Conservation (phyloP, 1,140 invertebrate species). For the Andrena cerasifolii region DNA sequence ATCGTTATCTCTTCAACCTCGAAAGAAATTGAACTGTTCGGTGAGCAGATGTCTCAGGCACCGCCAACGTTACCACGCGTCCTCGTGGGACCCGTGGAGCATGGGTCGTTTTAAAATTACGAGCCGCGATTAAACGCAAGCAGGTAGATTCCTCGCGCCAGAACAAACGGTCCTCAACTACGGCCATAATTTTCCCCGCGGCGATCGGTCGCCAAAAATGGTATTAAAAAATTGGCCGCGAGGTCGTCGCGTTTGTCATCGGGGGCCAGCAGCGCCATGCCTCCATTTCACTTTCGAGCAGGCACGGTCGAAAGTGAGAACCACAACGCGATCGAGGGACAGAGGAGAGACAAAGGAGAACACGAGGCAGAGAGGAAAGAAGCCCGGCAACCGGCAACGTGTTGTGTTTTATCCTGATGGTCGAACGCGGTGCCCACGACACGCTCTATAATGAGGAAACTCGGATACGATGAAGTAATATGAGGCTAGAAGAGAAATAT, state of each 20-base stretch:
- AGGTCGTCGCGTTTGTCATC: constrained; percentile 68
- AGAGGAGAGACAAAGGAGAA: constrained; percentile 33
- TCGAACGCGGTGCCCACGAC: constrained; percentile 29
- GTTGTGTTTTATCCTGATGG: constrained; percentile 48
- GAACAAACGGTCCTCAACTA: constrained; percentile 72
- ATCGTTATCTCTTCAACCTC: background rate
- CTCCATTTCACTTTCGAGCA: constrained; percentile 53
- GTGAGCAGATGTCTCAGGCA: background rate
- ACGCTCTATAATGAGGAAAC: constrained; percentile 49
- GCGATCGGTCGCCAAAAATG: constrained; percentile 65
- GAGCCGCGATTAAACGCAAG: constrained; percentile 69
- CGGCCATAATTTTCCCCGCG: constrained; percentile 60
- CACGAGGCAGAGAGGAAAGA: constrained; percentile 29
- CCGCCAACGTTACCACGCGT: constrained; percentile 6
- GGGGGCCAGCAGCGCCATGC: constrained; percentile 37
- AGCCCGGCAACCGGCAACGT: constrained; percentile 3
- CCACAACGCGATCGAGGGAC: constrained; percentile 7
- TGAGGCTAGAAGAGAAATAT: constrained; percentile 36
- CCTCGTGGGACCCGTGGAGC: background rate
- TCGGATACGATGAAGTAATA: constrained; percentile 44
- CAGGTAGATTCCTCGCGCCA: constrained; percentile 65
- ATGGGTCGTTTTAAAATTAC: constrained; percentile 58
- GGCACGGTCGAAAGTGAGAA: constrained; percentile 55
- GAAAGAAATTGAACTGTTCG: background rate
- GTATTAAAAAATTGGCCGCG: constrained; percentile 68